These are phyloP conservation scores for Aeoliscus strigatus DNA, from an alignment of 2,797 vertebrate genomes.

Conservation along the genomic window DNA sequence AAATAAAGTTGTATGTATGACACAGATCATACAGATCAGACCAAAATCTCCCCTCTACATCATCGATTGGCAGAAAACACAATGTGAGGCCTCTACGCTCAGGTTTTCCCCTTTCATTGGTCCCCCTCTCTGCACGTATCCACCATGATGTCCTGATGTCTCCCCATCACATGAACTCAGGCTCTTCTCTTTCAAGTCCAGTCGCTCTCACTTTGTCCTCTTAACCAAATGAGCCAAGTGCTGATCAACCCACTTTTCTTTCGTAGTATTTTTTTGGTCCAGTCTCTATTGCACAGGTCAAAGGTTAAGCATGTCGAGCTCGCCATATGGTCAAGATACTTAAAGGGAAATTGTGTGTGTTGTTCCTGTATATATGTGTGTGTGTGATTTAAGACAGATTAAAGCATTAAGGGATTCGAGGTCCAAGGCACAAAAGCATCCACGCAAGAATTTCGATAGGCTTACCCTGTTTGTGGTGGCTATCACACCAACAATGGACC, in stretches of 20 bases:
- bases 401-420: constrained; percentile 50
- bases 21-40: too few relatives aligned
- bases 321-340: constrained; percentile 56
- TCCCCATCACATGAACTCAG: too few relatives aligned
- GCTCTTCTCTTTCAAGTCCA: too few relatives aligned
- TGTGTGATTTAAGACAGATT: constrained; percentile 50
- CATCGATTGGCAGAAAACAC: too few relatives aligned
- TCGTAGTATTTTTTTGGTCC: constrained; percentile 32
- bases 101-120: too few relatives aligned
- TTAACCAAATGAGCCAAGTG: constrained; percentile 44
- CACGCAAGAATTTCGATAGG: constrained; percentile 18
- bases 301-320: constrained; percentile 52
- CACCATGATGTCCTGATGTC: too few relatives aligned
- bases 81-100: too few relatives aligned
- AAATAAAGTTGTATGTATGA: too few relatives aligned
- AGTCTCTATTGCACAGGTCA: constrained; percentile 43
- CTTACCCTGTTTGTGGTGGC: constrained; percentile 23
- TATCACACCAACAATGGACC: constrained; percentile 15
- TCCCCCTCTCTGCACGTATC: too few relatives aligned
- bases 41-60: too few relatives aligned
- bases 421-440: constrained; percentile 33
- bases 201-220: constrained; percentile 30
- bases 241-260: constrained; percentile 62
- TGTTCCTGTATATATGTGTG: constrained; percentile 15
- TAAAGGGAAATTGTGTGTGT: constrained; percentile 31